Conservation (phyloP, 2,797 vertebrate species). For the Salarias fasciatus region DNA sequence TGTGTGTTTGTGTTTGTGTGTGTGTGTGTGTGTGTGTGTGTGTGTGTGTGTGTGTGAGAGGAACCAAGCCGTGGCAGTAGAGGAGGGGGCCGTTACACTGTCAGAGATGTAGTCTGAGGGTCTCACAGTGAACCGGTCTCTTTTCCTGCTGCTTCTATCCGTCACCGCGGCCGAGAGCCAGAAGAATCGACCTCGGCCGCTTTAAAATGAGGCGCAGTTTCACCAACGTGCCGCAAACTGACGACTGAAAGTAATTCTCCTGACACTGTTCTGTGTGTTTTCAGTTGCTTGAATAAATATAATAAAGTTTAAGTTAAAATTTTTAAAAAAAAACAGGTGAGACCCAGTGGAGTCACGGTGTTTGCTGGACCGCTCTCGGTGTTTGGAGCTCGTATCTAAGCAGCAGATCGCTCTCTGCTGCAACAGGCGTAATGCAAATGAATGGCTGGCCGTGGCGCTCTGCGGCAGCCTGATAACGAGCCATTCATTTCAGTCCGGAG, state of each 20-base stretch:
- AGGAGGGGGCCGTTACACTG: slow-evolving; percentile 99
- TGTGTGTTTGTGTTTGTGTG: slow-evolving; percentile 18
- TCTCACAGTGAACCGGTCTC: slow-evolving; percentile 99
- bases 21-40: slow-evolving; percentile 15
- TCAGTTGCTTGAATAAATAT: too few relatives aligned
- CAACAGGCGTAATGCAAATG: neutral
- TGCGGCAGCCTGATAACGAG: too few relatives aligned
- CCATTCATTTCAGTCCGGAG: too few relatives aligned
- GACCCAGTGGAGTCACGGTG: neutral
- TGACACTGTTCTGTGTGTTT: too few relatives aligned
- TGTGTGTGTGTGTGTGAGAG: slow-evolving; percentile 9
- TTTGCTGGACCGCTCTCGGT: neutral
- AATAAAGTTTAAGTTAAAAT: too few relatives aligned
- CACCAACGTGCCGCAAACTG: too few relatives aligned
- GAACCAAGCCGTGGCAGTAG: slow-evolving; percentile 76
- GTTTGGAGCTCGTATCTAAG: neutral
- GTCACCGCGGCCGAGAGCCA: slow-evolving; percentile 27
- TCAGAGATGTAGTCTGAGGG: slow-evolving; percentile 98
- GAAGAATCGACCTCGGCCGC: too few relatives aligned
- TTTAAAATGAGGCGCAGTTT: too few relatives aligned
- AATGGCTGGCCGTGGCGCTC: too few relatives aligned
- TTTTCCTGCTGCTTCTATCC: slow-evolving; percentile 90
- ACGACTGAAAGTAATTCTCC: too few relatives aligned
- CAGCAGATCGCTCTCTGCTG: neutral
- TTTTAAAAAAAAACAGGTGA: too few relatives aligned